Evolutionary conservation across 2,797 vertebrate species (phyloP).

Genomic region (Diplodus sargus): DNA sequence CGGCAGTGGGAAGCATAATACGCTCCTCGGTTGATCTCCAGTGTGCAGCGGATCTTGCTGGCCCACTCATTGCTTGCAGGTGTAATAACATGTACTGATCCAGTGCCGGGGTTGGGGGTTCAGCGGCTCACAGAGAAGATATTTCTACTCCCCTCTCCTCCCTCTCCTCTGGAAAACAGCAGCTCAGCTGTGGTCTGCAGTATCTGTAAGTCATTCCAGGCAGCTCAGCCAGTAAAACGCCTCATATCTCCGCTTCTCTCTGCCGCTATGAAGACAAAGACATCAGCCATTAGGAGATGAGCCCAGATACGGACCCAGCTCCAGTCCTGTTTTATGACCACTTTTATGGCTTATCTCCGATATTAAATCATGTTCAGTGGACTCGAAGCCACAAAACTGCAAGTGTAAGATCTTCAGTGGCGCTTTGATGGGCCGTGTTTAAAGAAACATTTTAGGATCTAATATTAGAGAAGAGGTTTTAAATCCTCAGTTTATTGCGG

Average conservation of each 20-base stretch:
- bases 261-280: conserved; percentile 17
- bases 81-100: conserved; percentile 79
- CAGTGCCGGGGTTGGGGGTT: conserved; percentile 38
- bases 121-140: conserved; percentile 44
- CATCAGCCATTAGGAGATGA: conserved; percentile 38
- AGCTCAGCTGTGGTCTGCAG: conserved; percentile 38
- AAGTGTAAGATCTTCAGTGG: background rate
- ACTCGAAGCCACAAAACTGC: background rate
- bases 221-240: conserved; percentile 35
- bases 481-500: background rate
- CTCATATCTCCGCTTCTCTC: conserved; percentile 27
- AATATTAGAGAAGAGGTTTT: background rate
- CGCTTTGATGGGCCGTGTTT: background rate
- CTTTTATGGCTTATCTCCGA: conserved; percentile 13
- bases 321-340: conserved; percentile 21
- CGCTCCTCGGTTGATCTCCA: conserved; percentile 44
- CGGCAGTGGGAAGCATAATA: conserved; percentile 24
- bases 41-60: conserved; percentile 27
- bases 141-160: conserved; percentile 25
- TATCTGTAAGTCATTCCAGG: conserved; percentile 13
- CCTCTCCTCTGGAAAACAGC: conserved; percentile 47
- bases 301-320: background rate
- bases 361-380: conserved; percentile 32
- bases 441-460: background rate
- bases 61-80: conserved; percentile 78